Conservation (phyloP, 2,888 invertebrate species). For the Thyatira batis region DNA sequence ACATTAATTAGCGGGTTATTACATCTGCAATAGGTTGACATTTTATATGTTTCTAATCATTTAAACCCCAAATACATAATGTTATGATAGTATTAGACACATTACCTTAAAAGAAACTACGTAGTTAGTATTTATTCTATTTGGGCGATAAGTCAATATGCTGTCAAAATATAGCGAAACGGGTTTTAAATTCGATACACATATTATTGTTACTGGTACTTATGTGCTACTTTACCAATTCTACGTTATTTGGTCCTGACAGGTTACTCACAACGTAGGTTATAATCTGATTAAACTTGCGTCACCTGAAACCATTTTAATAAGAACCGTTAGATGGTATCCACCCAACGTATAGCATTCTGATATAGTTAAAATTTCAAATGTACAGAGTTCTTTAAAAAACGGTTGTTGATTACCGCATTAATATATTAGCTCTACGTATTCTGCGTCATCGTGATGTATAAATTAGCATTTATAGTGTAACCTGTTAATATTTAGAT, state of each 20-base stretch:
- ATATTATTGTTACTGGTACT: background rate
- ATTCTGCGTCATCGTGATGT: background rate
- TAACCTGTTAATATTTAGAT: background rate
- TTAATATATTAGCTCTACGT: background rate
- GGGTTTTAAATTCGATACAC: background rate
- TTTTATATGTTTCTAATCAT: no score
- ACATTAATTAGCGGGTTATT: background rate
- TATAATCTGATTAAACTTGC: background rate
- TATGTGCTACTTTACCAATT: background rate
- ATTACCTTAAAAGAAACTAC: background rate
- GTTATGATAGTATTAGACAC: background rate
- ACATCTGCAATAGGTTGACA: no score
- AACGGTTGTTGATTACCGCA: background rate
- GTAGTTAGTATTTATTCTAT: background rate
- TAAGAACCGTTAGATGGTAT: background rate
- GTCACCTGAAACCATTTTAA: background rate
- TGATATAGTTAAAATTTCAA: background rate
- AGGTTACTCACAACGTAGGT: background rate
- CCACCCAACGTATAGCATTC: background rate
- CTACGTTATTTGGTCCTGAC: background rate
- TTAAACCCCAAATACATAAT: no score
- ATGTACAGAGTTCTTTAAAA: background rate
- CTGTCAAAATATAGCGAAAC: background rate
- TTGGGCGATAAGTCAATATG: background rate
- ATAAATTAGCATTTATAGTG: background rate